phyloP scores from a whole-genome alignment of 2,113 vertebrate genomes.

The Cyprinodon brontotheroides region DNA sequence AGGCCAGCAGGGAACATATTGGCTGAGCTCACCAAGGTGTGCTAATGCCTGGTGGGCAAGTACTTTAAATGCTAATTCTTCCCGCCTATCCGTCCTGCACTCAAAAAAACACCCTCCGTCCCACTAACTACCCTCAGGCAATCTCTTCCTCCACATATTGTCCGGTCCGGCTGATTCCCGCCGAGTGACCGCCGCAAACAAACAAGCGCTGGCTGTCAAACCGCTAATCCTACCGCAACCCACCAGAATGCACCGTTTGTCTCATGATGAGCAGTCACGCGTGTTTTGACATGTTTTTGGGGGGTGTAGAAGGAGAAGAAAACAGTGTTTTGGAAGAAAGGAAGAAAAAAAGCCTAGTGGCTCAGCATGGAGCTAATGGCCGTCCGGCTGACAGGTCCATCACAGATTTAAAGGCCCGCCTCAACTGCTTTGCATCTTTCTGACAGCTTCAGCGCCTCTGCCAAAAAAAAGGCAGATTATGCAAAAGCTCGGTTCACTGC shows the following conservation, averaged over 20 bases:
- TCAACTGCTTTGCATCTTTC: conserved; percentile 44
- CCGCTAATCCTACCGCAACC: conserved; percentile 48
- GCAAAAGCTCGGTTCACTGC: conserved; percentile 68
- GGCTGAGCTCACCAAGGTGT: conserved; percentile 71
- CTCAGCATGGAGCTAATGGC: conserved; percentile 54
- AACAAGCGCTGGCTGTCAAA: conserved; percentile 61
- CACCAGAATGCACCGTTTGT: conserved; percentile 42
- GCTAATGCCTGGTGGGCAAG: conserved; percentile 67
- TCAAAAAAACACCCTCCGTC: conserved; percentile 22
- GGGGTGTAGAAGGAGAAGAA: background rate
- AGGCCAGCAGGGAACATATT: conserved; percentile 61
- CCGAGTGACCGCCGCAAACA: conserved; percentile 48
- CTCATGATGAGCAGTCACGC: conserved; percentile 65
- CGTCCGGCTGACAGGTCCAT: conserved; percentile 70
- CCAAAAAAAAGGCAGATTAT: conserved; percentile 73
- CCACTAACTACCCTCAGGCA: conserved; percentile 64
- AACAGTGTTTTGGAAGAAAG: conserved; percentile 49
- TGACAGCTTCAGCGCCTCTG: conserved; percentile 69
- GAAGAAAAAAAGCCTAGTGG: conserved; percentile 5
- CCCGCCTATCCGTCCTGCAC: conserved; percentile 29
- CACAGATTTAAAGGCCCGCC: conserved; percentile 41
- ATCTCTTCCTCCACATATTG: conserved; percentile 53
- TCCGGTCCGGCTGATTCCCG: conserved; percentile 40
- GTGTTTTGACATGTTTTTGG: conserved; percentile 38
- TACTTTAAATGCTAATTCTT: conserved; percentile 81